Conservation (phyloP, 2,888 invertebrate genomes). For the Apodemia mormo region DNA sequence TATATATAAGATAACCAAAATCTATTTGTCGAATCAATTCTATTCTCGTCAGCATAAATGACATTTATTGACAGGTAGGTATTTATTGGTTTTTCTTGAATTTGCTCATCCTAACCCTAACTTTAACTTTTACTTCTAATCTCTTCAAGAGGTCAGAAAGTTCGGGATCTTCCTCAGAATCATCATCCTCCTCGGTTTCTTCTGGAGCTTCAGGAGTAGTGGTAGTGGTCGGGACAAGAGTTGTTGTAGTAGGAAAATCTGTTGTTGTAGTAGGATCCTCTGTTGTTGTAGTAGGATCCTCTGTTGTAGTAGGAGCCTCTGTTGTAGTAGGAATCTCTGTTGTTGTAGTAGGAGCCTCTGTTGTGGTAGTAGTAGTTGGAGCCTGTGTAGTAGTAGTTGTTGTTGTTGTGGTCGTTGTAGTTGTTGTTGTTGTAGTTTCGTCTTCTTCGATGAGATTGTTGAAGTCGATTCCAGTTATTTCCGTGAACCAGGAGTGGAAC, state of each 20-base stretch:
- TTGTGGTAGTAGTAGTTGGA: conserved; percentile 29
- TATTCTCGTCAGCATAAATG: no score
- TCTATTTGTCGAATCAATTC: no score
- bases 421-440: conserved; percentile 24
- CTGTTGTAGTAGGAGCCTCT: conserved; percentile 29
- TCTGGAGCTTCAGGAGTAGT: conserved; percentile 39
- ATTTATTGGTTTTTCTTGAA: conserved; percentile 34
- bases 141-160: conserved; percentile 57
- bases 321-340: not conserved
- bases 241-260: conserved; percentile 26
- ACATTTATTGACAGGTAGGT: no score
- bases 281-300: not conserved
- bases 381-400: conserved; percentile 30
- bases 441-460: conserved; percentile 54
- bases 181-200: conserved; percentile 42
- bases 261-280: conserved; percentile 20
- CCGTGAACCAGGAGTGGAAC: conserved; percentile 60
- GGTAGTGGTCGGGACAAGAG: conserved; percentile 22
- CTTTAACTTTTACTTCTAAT: conserved; percentile 65
- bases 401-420: conserved; percentile 23
- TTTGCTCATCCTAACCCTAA: conserved; percentile 63
- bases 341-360: conserved; percentile 8
- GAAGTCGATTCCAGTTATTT: conserved; percentile 61
- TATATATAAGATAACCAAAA: no score
- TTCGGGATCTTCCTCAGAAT: conserved; percentile 47